These are phyloP conservation scores for Catharus bicknelli DNA, from an alignment of 2,113 vertebrate species.

Conservation along the genomic window DNA sequence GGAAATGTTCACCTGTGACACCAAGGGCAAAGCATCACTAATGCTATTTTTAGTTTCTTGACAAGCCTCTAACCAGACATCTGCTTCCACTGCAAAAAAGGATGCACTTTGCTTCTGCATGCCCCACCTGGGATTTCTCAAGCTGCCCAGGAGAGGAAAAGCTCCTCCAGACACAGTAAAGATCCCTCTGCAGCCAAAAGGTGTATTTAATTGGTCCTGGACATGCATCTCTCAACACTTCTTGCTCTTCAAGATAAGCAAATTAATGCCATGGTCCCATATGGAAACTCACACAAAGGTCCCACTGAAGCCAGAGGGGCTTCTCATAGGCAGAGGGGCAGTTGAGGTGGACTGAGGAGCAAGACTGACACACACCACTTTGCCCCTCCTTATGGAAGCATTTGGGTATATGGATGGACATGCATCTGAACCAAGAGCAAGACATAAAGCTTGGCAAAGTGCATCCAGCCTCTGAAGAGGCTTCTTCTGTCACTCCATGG, in stretches of 20 bases:
- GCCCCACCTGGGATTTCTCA: background rate
- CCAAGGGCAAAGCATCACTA: background rate
- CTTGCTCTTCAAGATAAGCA: background rate
- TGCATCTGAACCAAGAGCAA: accelerated
- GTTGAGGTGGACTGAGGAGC: background rate
- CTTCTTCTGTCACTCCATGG: background rate
- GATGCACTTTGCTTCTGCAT: background rate
- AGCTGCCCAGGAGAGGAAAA: background rate
- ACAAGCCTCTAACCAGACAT: background rate
- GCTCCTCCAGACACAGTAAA: background rate
- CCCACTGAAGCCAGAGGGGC: background rate
- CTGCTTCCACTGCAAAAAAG: background rate
- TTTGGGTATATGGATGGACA: accelerated
- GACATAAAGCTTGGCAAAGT: background rate
- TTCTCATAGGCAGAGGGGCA: background rate
- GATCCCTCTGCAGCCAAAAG: background rate
- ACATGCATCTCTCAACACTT: accelerated
- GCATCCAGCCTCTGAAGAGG: background rate
- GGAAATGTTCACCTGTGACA: background rate
- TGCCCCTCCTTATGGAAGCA: accelerated
- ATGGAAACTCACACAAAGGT: background rate
- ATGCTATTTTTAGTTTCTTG: background rate
- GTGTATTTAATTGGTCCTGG: background rate
- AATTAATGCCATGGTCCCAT: accelerated
- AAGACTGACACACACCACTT: background rate